These are phyloP conservation scores for Oreotrochilus melanogaster DNA, from an alignment of 2,113 vertebrate genomes.

Conservation along the genomic window DNA sequence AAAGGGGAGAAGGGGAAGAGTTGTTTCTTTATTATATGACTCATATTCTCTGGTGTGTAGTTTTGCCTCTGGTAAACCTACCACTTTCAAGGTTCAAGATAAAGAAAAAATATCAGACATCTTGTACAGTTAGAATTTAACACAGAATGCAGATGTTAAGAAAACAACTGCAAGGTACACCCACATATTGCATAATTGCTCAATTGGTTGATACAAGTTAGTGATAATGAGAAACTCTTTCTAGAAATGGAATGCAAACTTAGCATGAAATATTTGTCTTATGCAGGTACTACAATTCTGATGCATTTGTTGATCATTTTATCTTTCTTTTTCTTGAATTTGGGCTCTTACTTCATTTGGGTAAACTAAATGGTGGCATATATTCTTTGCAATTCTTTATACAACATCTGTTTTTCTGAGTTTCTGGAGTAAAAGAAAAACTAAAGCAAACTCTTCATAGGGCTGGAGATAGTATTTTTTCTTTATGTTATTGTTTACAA, in stretches of 20 bases:
- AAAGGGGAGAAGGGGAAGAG: slow-evolving; percentile 24
- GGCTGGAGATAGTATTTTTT: background rate
- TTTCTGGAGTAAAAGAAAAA: background rate
- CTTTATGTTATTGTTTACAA: background rate
- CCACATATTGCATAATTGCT: background rate
- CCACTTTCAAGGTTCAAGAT: slow-evolving; percentile 56
- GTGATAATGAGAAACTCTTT: background rate
- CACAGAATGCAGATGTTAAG: slow-evolving; percentile 66
- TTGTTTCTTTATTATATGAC: slow-evolving; percentile 39
- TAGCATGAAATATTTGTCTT: background rate
- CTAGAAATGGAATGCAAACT: background rate
- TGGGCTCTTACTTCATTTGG: background rate
- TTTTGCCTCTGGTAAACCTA: slow-evolving; percentile 70
- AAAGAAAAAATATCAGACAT: slow-evolving; percentile 56
- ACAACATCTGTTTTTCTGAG: background rate
- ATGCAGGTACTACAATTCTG: background rate
- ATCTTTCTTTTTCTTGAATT: background rate
- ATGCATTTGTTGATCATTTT: slow-evolving; percentile 10
- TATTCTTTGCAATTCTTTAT: background rate
- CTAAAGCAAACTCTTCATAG: background rate
- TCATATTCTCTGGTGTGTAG: slow-evolving; percentile 63
- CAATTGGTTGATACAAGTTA: background rate
- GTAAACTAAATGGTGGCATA: background rate
- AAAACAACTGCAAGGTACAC: slow-evolving; percentile 4
- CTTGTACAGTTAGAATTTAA: slow-evolving; percentile 56